phyloP scores from a whole-genome alignment of 1,140 invertebrate genomes.

The Papilio machaon region DNA sequence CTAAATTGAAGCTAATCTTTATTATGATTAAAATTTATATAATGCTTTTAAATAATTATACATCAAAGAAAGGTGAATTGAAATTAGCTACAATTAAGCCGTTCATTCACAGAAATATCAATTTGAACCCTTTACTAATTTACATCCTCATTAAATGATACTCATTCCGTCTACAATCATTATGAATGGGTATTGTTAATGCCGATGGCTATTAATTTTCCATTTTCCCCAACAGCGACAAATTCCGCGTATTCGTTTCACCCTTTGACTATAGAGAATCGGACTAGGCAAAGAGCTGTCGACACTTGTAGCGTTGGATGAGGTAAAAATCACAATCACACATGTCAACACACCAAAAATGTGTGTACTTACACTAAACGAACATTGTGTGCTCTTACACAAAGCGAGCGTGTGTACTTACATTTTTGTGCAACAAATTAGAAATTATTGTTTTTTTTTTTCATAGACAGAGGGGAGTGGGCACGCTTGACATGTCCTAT shows the following conservation, averaged over 20 bases:
- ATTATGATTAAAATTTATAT: background rate
- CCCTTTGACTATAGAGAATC: background rate
- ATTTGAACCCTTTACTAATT: constrained; percentile 58
- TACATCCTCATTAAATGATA: constrained; percentile 58
- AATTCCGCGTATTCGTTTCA: constrained; percentile 23
- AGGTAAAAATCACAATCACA: too few relatives aligned
- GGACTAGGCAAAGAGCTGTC: background rate
- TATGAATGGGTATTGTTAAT: constrained; percentile 72
- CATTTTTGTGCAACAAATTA: too few relatives aligned
- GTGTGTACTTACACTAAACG: too few relatives aligned
- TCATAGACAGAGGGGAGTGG: background rate
- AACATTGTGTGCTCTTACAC: too few relatives aligned
- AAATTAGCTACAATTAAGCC: constrained; percentile 30
- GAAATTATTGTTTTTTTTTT: background rate
- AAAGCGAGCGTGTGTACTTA: too few relatives aligned
- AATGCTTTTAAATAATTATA: background rate
- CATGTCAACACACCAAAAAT: too few relatives aligned
- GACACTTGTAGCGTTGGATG: too few relatives aligned
- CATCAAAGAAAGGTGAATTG: background rate
- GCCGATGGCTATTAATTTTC: constrained; percentile 62
- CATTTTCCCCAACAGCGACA: constrained; percentile 52
- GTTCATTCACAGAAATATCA: constrained; percentile 42
- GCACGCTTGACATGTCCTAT: background rate
- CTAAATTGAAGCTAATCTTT: background rate
- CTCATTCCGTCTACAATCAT: constrained; percentile 61